phyloP scores from a whole-genome alignment of 1,140 invertebrate species.

The Drosophila athabasca region DNA sequence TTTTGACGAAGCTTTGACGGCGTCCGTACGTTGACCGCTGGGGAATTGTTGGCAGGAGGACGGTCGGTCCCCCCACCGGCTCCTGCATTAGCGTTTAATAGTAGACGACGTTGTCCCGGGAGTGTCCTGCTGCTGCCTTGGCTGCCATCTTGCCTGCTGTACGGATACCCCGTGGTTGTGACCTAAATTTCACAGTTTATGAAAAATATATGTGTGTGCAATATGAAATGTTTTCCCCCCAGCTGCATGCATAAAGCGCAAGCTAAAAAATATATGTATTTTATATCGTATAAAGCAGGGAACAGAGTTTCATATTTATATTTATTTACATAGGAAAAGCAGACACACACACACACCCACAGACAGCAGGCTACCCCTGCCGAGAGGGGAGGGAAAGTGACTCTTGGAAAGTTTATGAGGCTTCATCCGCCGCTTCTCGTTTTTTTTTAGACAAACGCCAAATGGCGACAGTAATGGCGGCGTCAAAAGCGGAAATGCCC shows the following conservation, averaged over 20 bases:
- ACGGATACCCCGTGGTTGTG: slow-evolving; percentile 59
- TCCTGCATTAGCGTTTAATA: slow-evolving; percentile 61
- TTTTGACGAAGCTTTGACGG: slow-evolving; percentile 70
- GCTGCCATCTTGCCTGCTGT: slow-evolving; percentile 22
- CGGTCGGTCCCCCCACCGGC: too few species aligned
- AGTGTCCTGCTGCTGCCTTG: slow-evolving; percentile 15
- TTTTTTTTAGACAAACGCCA: slow-evolving; percentile 44
- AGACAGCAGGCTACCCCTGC: neutral
- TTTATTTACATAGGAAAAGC: slow-evolving; percentile 37
- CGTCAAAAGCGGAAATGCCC: slow-evolving; percentile 59
- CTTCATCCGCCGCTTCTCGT: slow-evolving; percentile 5
- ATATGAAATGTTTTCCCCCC: slow-evolving; percentile 57
- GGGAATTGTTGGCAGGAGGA: slow-evolving; percentile 33
- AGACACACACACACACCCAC: neutral
- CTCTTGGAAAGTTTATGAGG: slow-evolving; percentile 16
- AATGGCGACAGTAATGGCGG: slow-evolving; percentile 67
- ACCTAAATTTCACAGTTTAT: slow-evolving; percentile 78
- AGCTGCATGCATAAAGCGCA: slow-evolving; percentile 60
- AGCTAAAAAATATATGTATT: slow-evolving; percentile 25
- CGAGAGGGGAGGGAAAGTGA: neutral
- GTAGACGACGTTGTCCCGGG: slow-evolving; percentile 47
- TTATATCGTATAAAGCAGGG: slow-evolving; percentile 11
- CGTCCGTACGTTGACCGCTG: slow-evolving; percentile 70
- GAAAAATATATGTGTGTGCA: slow-evolving; percentile 74
- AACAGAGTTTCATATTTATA: slow-evolving; percentile 55